Evolutionary conservation across 2,888 invertebrate species (phyloP).

Genomic region (Argyresthia goedartella): DNA sequence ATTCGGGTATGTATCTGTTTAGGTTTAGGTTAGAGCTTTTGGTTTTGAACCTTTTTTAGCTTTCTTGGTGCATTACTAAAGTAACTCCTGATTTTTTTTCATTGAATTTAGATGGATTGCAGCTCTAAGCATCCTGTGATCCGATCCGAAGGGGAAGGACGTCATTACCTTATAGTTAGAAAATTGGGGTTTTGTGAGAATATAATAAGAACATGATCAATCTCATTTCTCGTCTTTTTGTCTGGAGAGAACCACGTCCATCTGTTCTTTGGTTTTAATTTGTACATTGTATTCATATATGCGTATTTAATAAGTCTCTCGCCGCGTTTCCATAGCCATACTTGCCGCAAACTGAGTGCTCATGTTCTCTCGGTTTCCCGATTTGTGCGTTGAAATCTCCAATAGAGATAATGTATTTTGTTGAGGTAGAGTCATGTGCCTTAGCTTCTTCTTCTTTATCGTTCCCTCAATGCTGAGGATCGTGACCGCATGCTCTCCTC

Average conservation of each 20-base stretch:
- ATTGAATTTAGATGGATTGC: not conserved
- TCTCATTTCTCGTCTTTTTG: not conserved
- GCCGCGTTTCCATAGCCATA: constrained; percentile 8
- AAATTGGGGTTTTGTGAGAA: not conserved
- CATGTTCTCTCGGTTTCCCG: constrained; percentile 5
- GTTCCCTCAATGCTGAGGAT: too few species aligned
- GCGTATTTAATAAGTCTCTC: constrained; percentile 7
- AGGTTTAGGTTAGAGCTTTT: not conserved
- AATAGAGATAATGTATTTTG: constrained; percentile 3
- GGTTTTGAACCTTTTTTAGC: too few species aligned
- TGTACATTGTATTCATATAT: not conserved
- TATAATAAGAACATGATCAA: constrained; percentile 3
- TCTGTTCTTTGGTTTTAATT: not conserved
- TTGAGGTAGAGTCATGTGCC: not conserved
- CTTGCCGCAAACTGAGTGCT: constrained; percentile 5
- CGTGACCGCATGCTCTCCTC: too few species aligned
- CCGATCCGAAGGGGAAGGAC: not conserved
- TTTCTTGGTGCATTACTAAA: not conserved
- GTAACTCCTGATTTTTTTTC: constrained; percentile 4
- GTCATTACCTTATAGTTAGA: not conserved
- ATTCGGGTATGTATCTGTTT: not conserved
- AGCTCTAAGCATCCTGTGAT: constrained; percentile 1
- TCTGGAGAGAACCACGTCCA: constrained; percentile 1
- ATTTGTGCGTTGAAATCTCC: constrained; percentile 9
- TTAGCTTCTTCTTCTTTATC: too few species aligned